Base-by-base conservation (phyloP, 2,113 vertebrate genomes). In the Saguinus midas region DNA sequence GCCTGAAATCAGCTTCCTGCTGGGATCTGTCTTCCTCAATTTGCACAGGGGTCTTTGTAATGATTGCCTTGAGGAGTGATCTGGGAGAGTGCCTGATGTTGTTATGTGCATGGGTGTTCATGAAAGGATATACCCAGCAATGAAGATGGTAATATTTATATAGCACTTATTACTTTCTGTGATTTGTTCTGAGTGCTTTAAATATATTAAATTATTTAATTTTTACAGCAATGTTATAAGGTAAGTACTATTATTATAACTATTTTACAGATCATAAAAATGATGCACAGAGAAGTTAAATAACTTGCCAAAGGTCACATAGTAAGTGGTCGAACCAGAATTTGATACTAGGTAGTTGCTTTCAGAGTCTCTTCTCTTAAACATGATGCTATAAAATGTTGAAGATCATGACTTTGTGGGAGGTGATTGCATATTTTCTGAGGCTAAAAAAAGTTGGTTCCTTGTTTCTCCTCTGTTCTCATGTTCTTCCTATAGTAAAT, bases 1-100 rank as follows among this genome's bases (percentile, higher is more conserved):
- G 9, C 14, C 76, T 92, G n/a, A 94, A 95, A 81, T 89, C 73
- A 91, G 18, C 68, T 96, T 96, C 66, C 80, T 97, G n/a, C 76
- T 96, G 58, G 55, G 76, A 96, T 91, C 48, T 76, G 61, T 29
- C 45, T 66, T 68, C 43, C 66, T 92, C 58, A 91, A 2, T 95
- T 94, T 96, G 27, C 29, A 32, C 7, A 76, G 48, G 57, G 64
- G 35, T 93, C 32, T 90, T n/a, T 92, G 45, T 8, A n/a, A 25
- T 84, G 87, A 90, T 94, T 90, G 5, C 66, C 73, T 45, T 45
- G 50, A 86, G 50, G 70, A 87, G 70, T 91, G 86, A 73, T 32
- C 89, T 96, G 55, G 17, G 40, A 94, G 32, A 89, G 73, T 94
- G 61, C 79, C 37, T 87, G 45, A 79, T 92, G 55, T 76, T 90